These are phyloP conservation scores for Drosophila bunnanda DNA, from an alignment of 2,888 invertebrate genomes.

Conservation along the genomic window DNA sequence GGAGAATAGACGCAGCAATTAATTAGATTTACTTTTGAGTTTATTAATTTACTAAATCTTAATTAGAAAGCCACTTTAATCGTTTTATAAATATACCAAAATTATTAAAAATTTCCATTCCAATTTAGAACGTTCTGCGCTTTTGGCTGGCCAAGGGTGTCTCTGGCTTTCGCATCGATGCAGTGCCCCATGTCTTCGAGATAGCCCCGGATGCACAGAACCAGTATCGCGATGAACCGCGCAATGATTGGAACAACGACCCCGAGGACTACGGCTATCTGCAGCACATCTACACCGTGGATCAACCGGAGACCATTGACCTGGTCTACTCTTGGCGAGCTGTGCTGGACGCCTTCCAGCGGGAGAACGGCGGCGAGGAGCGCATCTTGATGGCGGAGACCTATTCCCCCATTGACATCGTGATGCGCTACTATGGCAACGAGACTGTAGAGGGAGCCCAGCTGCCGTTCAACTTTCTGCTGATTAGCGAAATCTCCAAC, in stretches of 20 bases:
- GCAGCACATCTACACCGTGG: conserved; percentile 87
- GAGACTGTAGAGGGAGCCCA: conserved; percentile 85
- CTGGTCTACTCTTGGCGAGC: conserved; percentile 87
- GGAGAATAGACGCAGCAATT: neutral
- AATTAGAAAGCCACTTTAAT: neutral
- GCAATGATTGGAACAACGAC: conserved; percentile 84
- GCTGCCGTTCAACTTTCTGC: conserved; percentile 89
- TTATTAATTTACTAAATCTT: neutral
- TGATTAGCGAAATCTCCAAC: conserved; percentile 86
- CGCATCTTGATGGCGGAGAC: conserved; percentile 88
- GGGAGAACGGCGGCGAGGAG: conserved; percentile 74
- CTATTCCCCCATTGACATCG: conserved; percentile 85
- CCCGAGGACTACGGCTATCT: conserved; percentile 86
- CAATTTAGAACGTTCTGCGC: conserved; percentile 86
- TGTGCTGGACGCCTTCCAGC: conserved; percentile 85
- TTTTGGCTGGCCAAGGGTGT: conserved; percentile 93
- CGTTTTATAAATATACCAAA: neutral
- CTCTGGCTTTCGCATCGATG: conserved; percentile 91
- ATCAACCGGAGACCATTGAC: conserved; percentile 87
- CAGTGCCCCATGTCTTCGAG: conserved; percentile 85
- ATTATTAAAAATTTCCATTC: neutral
- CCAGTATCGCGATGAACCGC: conserved; percentile 86
- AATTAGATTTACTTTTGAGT: too few species aligned
- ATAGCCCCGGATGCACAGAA: conserved; percentile 67
- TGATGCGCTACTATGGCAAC: conserved; percentile 87